phyloP scores from a whole-genome alignment of 92 coral and sea anemone species.

The Ricordea florida region DNA sequence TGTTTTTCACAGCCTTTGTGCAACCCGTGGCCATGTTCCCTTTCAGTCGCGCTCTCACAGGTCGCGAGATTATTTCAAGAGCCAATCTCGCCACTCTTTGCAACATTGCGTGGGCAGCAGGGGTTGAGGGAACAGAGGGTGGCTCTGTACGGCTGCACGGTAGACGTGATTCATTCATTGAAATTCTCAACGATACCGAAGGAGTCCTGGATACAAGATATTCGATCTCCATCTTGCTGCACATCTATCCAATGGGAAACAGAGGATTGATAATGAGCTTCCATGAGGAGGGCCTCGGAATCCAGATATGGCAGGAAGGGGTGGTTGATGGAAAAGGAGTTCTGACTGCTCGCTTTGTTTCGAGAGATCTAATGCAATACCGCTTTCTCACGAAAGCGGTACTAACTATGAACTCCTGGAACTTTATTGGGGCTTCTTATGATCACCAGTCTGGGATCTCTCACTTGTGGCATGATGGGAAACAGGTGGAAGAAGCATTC shows the following conservation, averaged over 20 bases:
- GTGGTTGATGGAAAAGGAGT: constrained; percentile 45
- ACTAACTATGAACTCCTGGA: constrained; percentile 70
- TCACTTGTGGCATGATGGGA: constrained; percentile 82
- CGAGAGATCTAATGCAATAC: constrained; percentile 52
- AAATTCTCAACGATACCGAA: constrained; percentile 54
- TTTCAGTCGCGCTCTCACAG: constrained; percentile 16
- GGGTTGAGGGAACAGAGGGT: constrained; percentile 31
- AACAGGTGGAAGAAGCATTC: constrained; percentile 50
- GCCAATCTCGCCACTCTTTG: constrained; percentile 12
- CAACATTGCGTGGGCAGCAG: constrained; percentile 32
- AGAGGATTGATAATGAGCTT: constrained; percentile 77
- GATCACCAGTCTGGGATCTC: constrained; percentile 58
- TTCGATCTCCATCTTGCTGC: constrained; percentile 65
- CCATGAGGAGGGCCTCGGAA: constrained; percentile 52
- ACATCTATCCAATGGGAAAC: constrained; percentile 66
- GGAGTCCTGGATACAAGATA: constrained; percentile 56
- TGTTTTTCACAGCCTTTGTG: not conserved
- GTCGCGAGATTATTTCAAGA: constrained; percentile 46
- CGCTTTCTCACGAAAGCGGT: constrained; percentile 54
- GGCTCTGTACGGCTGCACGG: constrained; percentile 66
- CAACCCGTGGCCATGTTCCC: constrained; percentile 75
- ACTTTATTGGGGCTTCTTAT: constrained; percentile 78
- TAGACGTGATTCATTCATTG: constrained; percentile 59
- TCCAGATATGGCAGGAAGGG: constrained; percentile 71
- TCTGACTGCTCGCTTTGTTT: constrained; percentile 39